Percentiles rank a stretch among this genome's conserved stretches.
phyloP scores from a whole-genome alignment of 2,113 vertebrate genomes.

The Rhinopithecus roxellana region DNA sequence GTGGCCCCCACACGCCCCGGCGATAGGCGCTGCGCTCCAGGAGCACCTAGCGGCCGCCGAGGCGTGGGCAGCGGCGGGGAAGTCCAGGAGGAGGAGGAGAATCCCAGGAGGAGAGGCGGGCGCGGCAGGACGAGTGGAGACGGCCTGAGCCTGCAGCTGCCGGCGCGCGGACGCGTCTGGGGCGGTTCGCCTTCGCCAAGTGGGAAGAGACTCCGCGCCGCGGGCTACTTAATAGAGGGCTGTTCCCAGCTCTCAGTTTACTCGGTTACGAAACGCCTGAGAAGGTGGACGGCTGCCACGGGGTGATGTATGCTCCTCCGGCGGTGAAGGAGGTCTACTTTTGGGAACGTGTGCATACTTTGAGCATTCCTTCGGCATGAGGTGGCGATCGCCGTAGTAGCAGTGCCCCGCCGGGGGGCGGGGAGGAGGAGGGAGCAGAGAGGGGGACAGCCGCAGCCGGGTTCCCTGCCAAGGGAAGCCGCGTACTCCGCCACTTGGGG shows the following conservation, averaged over 20 bases:
- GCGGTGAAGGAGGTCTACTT: constrained; percentile 85
- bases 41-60: constrained; percentile 38
- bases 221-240: constrained; percentile 96
- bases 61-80: not conserved
- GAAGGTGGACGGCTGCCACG: constrained; percentile 88
- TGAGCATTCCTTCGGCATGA: constrained; percentile 92
- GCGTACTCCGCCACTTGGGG: constrained; percentile 55
- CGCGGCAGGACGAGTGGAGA: not conserved
- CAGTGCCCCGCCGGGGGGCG: constrained; percentile 62
- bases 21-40: not conserved
- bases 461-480: constrained; percentile 71
- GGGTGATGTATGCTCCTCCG: constrained; percentile 87
- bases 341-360: constrained; percentile 90
- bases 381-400: constrained; percentile 83
- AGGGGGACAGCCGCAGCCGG: constrained; percentile 52
- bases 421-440: constrained; percentile 21
- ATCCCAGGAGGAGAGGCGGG: constrained; percentile 63
- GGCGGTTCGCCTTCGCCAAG: constrained; percentile 88
- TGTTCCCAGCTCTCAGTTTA: constrained; percentile 91
- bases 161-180: constrained; percentile 79
- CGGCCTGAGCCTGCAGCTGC: constrained; percentile 68
- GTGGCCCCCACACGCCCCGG: not conserved
- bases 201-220: constrained; percentile 89
- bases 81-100: not conserved
- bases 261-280: constrained; percentile 92